A percentile compares a stretch with the other conserved stretches of the same genome.
Conservation (phyloP, 2,888 invertebrate genomes). For the Cheiracanthium punctorium region DNA sequence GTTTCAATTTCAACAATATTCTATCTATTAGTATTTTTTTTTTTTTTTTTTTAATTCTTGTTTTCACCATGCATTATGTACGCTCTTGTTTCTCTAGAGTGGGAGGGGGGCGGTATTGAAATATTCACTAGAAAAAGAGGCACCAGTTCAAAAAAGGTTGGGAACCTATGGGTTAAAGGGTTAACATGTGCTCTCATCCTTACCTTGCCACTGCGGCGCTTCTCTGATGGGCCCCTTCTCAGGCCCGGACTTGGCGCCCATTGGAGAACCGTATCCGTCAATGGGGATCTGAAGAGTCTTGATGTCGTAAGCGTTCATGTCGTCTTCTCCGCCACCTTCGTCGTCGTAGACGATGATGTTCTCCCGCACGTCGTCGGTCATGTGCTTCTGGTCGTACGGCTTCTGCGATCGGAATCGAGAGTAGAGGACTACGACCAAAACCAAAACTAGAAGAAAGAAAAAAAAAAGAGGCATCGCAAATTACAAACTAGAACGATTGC, state of each 20-base stretch:
- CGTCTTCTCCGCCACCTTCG: constrained; percentile 98
- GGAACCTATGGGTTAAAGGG: too few relatives aligned
- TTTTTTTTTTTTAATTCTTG: too few relatives aligned
- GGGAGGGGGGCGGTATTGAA: too few relatives aligned
- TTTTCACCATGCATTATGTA: too few relatives aligned
- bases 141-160: too few relatives aligned
- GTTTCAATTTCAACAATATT: too few relatives aligned
- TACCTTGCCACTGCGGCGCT: constrained; percentile 73
- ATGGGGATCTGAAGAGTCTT: constrained; percentile 82
- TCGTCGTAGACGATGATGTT: constrained; percentile 98
- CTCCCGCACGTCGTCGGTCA: constrained; percentile 94
- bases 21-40: too few relatives aligned
- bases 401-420: constrained; percentile 80
- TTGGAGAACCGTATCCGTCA: constrained; percentile 70
- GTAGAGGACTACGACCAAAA: constrained; percentile 91
- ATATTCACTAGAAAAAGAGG: too few relatives aligned
- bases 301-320: constrained; percentile 91
- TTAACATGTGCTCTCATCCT: too few relatives aligned
- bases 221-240: constrained; percentile 71
- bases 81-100: too few relatives aligned
- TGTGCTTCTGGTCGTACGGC: constrained; percentile 85
- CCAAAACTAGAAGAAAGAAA: constrained; percentile 75
- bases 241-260: constrained; percentile 70
- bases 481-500: too few relatives aligned
- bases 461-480: too few relatives aligned